Conservation (phyloP, 1,140 invertebrate genomes). For the Diabrotica virgifera region DNA sequence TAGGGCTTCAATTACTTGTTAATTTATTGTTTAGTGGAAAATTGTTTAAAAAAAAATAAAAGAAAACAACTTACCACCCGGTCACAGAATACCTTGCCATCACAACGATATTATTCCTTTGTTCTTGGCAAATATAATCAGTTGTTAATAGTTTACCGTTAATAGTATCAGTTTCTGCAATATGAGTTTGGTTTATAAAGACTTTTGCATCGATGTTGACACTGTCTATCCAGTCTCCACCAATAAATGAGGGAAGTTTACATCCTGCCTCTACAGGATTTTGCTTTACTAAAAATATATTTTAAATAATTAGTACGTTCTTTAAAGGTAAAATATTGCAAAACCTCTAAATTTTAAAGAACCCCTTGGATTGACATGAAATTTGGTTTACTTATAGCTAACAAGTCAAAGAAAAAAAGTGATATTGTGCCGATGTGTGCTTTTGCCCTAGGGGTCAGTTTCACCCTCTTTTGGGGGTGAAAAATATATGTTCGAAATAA, state of each 20-base stretch:
- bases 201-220: conserved; percentile 94
- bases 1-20: too few relatives aligned
- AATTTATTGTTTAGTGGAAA: too few relatives aligned
- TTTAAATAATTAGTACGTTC: background rate
- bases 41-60: too few relatives aligned
- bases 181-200: conserved; percentile 92
- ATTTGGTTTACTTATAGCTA: too few relatives aligned
- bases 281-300: conserved; percentile 60
- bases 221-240: conserved; percentile 94
- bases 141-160: conserved; percentile 81
- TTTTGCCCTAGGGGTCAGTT: too few relatives aligned
- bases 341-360: too few relatives aligned
- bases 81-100: conserved; percentile 94
- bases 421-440: too few relatives aligned
- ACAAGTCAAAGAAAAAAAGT: too few relatives aligned
- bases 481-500: too few relatives aligned
- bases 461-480: too few relatives aligned
- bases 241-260: conserved; percentile 88
- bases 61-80: conserved; percentile 68
- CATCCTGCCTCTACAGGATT: conserved; percentile 89
- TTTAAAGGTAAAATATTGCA: too few relatives aligned
- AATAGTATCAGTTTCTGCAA: conserved; percentile 93
- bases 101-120: conserved; percentile 83
- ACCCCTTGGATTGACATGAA: too few relatives aligned
- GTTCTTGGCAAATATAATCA: conserved; percentile 92